These are phyloP conservation scores for Calosoma granatense DNA, from an alignment of 1,140 invertebrate genomes.

Conservation along the genomic window DNA sequence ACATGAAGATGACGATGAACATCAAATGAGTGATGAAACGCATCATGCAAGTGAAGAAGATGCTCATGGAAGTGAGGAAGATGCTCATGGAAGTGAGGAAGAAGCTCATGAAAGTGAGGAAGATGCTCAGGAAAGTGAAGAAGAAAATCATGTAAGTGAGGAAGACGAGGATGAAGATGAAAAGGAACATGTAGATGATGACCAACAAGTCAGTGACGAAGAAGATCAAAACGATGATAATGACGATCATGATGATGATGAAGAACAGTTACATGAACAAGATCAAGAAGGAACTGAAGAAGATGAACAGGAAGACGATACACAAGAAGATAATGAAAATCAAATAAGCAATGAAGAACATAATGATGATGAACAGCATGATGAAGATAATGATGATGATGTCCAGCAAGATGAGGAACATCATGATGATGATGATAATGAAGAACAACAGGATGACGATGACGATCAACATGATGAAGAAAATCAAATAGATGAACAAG, in stretches of 20 bases:
- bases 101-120: constrained; percentile 17
- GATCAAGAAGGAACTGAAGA: too few species aligned
- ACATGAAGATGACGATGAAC: constrained; percentile 19
- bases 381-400: constrained; percentile 18
- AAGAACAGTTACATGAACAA: too few species aligned
- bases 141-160: constrained; percentile 33
- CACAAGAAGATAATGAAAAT: constrained; percentile 17
- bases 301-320: constrained; percentile 29
- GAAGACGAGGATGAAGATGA: constrained; percentile 28
- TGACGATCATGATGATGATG: constrained; percentile 29
- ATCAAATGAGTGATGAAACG: constrained; percentile 14
- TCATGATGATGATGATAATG: constrained; percentile 22
- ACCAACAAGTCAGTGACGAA: constrained; percentile 29
- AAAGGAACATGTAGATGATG: constrained; percentile 26
- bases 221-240: constrained; percentile 26
- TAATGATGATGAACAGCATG: constrained; percentile 19
- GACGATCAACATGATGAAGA: constrained; percentile 28
- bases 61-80: constrained; percentile 18
- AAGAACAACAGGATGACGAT: constrained; percentile 33
- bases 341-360: constrained; percentile 16
- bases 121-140: constrained; percentile 21
- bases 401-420: constrained; percentile 17
- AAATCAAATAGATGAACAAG: constrained; percentile 26
- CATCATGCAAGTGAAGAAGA: constrained; percentile 20
- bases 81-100: constrained; percentile 18